Base-by-base conservation (phyloP, 2,888 invertebrate genomes). In the Caenorhabditis sinica region DNA sequence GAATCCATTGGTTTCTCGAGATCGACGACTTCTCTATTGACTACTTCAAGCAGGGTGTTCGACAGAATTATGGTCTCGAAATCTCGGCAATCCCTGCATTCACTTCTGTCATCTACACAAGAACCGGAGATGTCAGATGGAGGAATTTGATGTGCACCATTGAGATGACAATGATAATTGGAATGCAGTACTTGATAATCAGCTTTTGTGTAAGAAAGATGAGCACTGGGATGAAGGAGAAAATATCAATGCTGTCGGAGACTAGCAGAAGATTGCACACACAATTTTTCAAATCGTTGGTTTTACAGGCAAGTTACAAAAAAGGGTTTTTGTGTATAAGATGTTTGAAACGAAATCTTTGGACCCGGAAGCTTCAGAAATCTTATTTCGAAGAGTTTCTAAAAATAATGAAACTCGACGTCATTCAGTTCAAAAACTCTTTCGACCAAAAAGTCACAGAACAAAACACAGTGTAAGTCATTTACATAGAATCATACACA, bases 161-260 rank as follows among this genome's bases (percentile, higher is more conserved):
- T 30, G 77, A 69, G 40, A 77, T 77, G 69, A 69, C 69, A 11
- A 53, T 61, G 5, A 77, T 76, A 11, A 68, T 76, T 23, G 77
- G 77, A 15, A 53, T 69, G 23, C 77, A 77, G 28, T 77, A 77
- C 43, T 23, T 43, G 61, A 63, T 77, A 11, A 77, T 77, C 30
- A 61, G 69, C 15, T 69, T 77, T 43, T 77, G 77, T 30, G 77
- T 61, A 1, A 61, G 51, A 0, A 61, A 63, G 40, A 77, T 77
- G 77, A 69, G 69, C 43, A 60, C 20, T 5, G 77, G 77, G 6
- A 77, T 77, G 77, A 77, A 77, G 63, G 77, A 77, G 63, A 77
- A 77, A 43, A 69, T 77, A 15, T 60, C 60, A n/a, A 69, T 77
- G 77, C 17, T 77, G 51, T 77, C 77, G 69, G 68, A 77, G 17